These are phyloP conservation scores for Apotomis turbidana DNA, from an alignment of 2,888 invertebrate species.

Conservation along the genomic window DNA sequence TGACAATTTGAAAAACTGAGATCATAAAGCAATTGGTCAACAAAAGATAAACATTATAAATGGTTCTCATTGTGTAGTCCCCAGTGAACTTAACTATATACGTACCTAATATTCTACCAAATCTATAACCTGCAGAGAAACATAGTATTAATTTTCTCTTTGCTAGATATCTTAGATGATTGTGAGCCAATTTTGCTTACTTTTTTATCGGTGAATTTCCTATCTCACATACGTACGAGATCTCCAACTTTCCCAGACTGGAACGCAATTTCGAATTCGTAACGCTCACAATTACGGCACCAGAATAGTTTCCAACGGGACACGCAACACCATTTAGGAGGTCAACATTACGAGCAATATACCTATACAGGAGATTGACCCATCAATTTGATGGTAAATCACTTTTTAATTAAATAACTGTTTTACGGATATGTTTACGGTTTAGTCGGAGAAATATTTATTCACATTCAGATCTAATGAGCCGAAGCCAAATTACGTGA, in stretches of 20 bases:
- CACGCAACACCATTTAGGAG: conserved; percentile 4
- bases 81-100: too few species aligned
- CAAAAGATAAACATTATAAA: too few species aligned
- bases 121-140: too few species aligned
- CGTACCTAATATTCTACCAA: too few species aligned
- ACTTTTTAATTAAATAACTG: conserved; percentile 11
- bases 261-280: background rate
- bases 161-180: too few species aligned
- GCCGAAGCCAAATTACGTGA: background rate
- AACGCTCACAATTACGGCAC: background rate
- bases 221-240: too few species aligned
- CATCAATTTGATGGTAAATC: conserved; percentile 2
- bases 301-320: background rate
- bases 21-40: too few species aligned
- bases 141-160: too few species aligned
- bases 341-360: conserved; percentile 1
- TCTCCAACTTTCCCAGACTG: background rate
- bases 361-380: conserved; percentile 5
- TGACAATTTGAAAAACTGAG: too few species aligned
- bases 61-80: too few species aligned
- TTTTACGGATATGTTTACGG: background rate
- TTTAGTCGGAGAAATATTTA: background rate
- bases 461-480: background rate
- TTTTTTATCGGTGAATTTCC: too few species aligned
- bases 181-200: too few species aligned